Evolutionary conservation across 2,797 vertebrate genomes (phyloP).

Genomic region (Pygocentrus nattereri): DNA sequence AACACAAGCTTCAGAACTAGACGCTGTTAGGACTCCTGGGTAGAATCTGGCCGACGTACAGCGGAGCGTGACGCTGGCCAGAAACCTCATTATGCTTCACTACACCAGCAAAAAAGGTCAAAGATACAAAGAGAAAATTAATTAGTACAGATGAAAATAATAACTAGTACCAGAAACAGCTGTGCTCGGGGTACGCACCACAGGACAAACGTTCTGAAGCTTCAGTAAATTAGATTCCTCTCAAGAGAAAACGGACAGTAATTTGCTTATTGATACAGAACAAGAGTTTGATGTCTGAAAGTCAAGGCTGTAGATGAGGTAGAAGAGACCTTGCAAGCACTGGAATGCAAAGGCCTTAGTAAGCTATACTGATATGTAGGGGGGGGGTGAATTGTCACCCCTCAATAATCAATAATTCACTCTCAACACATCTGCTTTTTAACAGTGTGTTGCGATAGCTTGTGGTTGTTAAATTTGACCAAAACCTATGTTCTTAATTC

Average conservation of each 20-base stretch:
- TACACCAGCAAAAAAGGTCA: not conserved
- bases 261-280: no score
- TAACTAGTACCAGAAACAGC: not conserved
- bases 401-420: no score
- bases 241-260: not conserved
- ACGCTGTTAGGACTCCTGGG: not conserved
- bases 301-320: not conserved
- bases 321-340: no score
- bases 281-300: no score
- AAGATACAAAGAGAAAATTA: not conserved
- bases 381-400: no score
- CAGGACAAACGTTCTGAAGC: not conserved
- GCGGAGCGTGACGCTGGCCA: not conserved
- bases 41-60: not conserved
- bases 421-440: no score
- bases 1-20: slow-evolving; percentile 35
- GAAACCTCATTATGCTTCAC: not conserved
- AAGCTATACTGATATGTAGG: no score
- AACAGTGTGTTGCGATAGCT: no score
- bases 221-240: not conserved
- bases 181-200: not conserved
- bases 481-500: no score
- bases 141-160: not conserved
- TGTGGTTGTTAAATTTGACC: no score
- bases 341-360: no score